These are phyloP conservation scores for Anaspis maculata DNA, from an alignment of 2,888 invertebrate species.

Conservation along the genomic window DNA sequence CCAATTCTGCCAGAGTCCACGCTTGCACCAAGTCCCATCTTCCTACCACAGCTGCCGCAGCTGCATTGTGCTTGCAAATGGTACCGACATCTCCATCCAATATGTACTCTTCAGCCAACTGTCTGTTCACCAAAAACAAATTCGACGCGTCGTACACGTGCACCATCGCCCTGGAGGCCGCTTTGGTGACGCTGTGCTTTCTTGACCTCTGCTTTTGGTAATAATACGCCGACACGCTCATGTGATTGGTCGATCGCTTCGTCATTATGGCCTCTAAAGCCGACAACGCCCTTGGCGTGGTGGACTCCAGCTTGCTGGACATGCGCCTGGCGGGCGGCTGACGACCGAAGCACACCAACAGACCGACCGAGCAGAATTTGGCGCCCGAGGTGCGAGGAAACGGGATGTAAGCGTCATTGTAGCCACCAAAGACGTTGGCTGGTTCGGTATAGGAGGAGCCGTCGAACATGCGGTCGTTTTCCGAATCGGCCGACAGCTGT, in stretches of 20 bases:
- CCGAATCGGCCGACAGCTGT: conserved; percentile 50
- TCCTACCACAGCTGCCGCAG: conserved; percentile 64
- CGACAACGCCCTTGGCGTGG: conserved; percentile 72
- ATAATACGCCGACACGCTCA: conserved; percentile 65
- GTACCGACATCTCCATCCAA: conserved; percentile 50
- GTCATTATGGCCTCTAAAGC: conserved; percentile 50
- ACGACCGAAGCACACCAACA: conserved; percentile 78
- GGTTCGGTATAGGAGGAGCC: conserved; percentile 21
- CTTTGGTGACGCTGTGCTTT: conserved; percentile 36
- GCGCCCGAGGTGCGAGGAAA: conserved; percentile 93
- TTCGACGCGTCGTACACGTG: conserved; percentile 65
- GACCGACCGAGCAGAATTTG: conserved; percentile 81
- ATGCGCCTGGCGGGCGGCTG: conserved; percentile 57
- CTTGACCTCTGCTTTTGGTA: conserved; percentile 48
- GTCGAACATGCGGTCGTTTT: conserved; percentile 39
- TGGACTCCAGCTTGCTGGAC: conserved; percentile 63
- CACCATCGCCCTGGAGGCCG: conserved; percentile 50
- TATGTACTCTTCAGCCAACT: conserved; percentile 76
- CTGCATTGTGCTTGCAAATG: conserved; percentile 70
- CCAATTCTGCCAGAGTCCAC: conserved; percentile 76
- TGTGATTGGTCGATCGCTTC: conserved; percentile 33
- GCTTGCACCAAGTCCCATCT: conserved; percentile 78
- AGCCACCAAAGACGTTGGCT: conserved; percentile 37
- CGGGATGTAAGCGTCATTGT: conserved; percentile 75
- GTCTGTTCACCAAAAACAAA: conserved; percentile 70